phyloP scores from a whole-genome alignment of 1,140 invertebrate genomes.

The roundworm (Caenorhabditis elegans) region WBcel235 BX284606.5:11186001-11186500 shows the following conservation, averaged over 20 bases:
- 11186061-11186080: conserved; percentile 59
- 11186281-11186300: conserved; percentile 58
- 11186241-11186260: conserved; percentile 61
- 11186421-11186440: too few relatives aligned
- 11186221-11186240: conserved; percentile 61
- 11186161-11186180: conserved; percentile 56
- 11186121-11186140: conserved; percentile 4
- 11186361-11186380: background rate
- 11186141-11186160: background rate
- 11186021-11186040: conserved; percentile 17
- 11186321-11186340: conserved; percentile 1
- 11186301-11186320: conserved; percentile 58
- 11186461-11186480: too few relatives aligned
- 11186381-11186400: too few relatives aligned
- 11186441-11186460: too few relatives aligned
- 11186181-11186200: conserved; percentile 59
- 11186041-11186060: conserved; percentile 53
- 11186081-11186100: conserved; percentile 60
- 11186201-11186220: conserved; percentile 54
- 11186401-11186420: too few relatives aligned
- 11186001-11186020: background rate
- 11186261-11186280: conserved; percentile 59
- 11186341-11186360: too few relatives aligned
- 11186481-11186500: too few relatives aligned
- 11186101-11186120: conserved; percentile 58